Percentiles rank a stretch among this genome's conserved stretches.
Evolutionary conservation across 1,140 invertebrate genomes (phyloP).

Genomic region (Drosophila orosa): DNA sequence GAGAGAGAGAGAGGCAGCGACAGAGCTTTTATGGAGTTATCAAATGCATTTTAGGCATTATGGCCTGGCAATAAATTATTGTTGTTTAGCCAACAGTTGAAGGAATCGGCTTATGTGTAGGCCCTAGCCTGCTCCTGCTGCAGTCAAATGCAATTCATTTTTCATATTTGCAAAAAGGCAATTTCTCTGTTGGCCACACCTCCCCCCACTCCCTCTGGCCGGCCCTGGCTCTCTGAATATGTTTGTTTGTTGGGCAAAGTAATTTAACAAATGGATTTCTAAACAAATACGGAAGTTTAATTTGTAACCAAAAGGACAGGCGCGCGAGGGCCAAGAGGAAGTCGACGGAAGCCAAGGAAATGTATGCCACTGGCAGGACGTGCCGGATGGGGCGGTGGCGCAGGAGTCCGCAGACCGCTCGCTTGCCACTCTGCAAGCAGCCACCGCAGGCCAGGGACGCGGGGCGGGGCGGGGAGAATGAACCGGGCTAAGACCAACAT

Average conservation of each 20-base stretch:
- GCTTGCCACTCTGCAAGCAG: slow-evolving; percentile 57
- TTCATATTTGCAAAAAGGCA: slow-evolving; percentile 69
- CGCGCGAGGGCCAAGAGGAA: slow-evolving; percentile 49
- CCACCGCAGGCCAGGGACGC: slow-evolving; percentile 63
- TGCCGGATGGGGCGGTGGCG: slow-evolving; percentile 11
- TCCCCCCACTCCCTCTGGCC: background rate
- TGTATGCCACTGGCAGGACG: slow-evolving; percentile 74
- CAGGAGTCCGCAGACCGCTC: slow-evolving; percentile 62
- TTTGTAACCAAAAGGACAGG: slow-evolving; percentile 82
- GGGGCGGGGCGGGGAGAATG: slow-evolving; percentile 18
- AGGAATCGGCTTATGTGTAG: slow-evolving; percentile 68
- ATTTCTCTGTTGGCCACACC: slow-evolving; percentile 2
- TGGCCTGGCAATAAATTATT: slow-evolving; percentile 70
- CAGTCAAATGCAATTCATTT: slow-evolving; percentile 78
- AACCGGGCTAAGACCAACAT: slow-evolving; percentile 53
- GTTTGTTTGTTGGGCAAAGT: slow-evolving; percentile 64
- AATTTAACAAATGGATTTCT: slow-evolving; percentile 84
- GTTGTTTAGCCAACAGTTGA: slow-evolving; percentile 71
- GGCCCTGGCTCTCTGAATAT: slow-evolving; percentile 28
- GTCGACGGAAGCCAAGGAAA: slow-evolving; percentile 71
- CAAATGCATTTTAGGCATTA: slow-evolving; percentile 78
- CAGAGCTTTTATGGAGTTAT: slow-evolving; percentile 67
- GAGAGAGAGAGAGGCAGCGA: background rate
- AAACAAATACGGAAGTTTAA: slow-evolving; percentile 84
- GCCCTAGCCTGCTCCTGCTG: slow-evolving; percentile 49